Evolutionary conservation across 2,888 invertebrate genomes (phyloP).

Genomic region (Arrhopalites spinosus): DNA sequence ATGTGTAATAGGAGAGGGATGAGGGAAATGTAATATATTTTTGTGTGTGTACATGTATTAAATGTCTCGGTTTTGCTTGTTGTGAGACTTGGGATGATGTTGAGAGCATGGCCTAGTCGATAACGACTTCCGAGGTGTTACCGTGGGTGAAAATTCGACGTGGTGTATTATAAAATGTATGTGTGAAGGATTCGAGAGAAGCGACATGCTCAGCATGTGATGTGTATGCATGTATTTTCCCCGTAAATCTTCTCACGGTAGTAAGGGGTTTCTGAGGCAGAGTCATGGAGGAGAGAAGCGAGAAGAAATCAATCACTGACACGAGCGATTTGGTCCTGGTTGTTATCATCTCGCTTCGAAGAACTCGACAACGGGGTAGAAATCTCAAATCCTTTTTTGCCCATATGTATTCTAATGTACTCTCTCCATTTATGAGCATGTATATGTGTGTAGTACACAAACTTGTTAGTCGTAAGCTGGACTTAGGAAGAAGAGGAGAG

Average conservation of each 20-base stretch:
- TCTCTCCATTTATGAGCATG: constrained; percentile 18
- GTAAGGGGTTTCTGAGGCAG: neutral
- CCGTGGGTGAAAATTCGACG: constrained; percentile 14
- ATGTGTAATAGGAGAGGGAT: neutral
- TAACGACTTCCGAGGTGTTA: constrained; percentile 15
- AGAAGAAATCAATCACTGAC: constrained; percentile 52
- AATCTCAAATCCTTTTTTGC: constrained; percentile 10
- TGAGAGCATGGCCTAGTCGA: neutral
- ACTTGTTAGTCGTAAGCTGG: constrained; percentile 13
- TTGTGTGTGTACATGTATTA: constrained; percentile 9
- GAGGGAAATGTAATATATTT: constrained; percentile 12
- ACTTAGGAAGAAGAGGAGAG: neutral
- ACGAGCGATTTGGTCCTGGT: constrained; percentile 45
- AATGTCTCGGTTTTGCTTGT: neutral
- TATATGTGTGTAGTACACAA: neutral
- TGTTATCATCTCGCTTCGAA: constrained; percentile 34
- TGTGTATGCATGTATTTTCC: constrained; percentile 32
- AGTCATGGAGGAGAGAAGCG: constrained; percentile 1
- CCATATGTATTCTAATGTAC: neutral
- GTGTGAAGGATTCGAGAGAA: constrained; percentile 1
- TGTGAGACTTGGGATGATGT: neutral
- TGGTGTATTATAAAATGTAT: constrained; percentile 2
- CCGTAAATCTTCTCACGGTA: constrained; percentile 31
- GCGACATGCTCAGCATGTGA: constrained; percentile 25
- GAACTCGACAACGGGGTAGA: constrained; percentile 1